Evolutionary conservation across 2,113 vertebrate genomes (phyloP), one percentile per base, ranked within the genome.

Genomic region (Python bivittatus): DNA sequence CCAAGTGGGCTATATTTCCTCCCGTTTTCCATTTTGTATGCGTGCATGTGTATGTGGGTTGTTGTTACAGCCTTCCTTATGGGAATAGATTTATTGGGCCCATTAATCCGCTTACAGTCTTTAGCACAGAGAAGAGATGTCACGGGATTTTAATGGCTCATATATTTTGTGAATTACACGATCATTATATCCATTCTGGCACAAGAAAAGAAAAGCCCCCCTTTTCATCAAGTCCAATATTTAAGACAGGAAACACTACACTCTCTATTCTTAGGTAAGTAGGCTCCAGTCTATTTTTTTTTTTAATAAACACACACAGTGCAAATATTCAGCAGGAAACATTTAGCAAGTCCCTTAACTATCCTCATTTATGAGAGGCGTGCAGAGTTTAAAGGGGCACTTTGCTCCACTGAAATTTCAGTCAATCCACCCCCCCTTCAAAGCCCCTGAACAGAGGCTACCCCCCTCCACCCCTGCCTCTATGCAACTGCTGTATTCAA

Each of bases 31-130:
- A 10, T 33, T 94, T 95, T 96, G 27, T 57, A 2, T 20, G 33
- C 33, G n/a, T 33, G n/a, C 1, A 1, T 60, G 4, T 33, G 64
- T 57, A 52, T 33, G 95, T 94, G 95, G 95, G 22, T 42, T 89
- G 57, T 58, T 96, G 95, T 92, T 96, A 91, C 91, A 92, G 61
- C 91, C 95, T 96, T 96, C 91, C 96, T 96, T 94, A 60, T 0
- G 38, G 96, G 94, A 97, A 95, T 89, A 86, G 92, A 95, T 97
- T 97, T 97, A 97, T 95, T 96, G 95, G 92, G 95, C 93, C 92
- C 94, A 96, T 97, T 96, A 96, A 96, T 97, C 94, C 95, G 94
- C 93, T 96, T 95, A 94, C 85, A 93, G 86, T 95, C 96, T 95
- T 95, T 95, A 97, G 96, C 95, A 95, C 0, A 56, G 68, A 91